A percentile compares a stretch with the other conserved stretches of the same genome.
These are phyloP conservation scores for Ptiloglossa arizonensis DNA, from an alignment of 1,140 invertebrate genomes.

Conservation along the genomic window DNA sequence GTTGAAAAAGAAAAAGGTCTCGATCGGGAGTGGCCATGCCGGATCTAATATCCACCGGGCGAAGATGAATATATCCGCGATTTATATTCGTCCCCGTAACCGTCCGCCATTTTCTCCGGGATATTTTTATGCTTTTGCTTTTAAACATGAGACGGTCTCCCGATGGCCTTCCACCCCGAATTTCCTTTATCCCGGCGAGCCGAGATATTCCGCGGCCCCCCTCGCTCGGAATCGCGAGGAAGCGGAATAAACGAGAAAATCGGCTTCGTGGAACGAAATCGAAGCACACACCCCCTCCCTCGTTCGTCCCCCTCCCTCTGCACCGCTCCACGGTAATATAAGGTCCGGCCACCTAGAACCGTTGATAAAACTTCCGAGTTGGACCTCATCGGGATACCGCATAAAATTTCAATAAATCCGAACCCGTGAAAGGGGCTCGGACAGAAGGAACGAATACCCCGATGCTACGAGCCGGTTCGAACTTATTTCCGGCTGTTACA, in stretches of 20 bases:
- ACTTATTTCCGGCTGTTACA: constrained; percentile 66
- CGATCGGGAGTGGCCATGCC: not conserved
- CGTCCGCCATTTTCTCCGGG: constrained; percentile 4
- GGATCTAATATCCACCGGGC: not conserved
- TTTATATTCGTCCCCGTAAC: constrained; percentile 17
- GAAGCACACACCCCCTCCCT: constrained; percentile 4
- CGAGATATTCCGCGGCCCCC: constrained; percentile 16
- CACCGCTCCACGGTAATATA: constrained; percentile 52
- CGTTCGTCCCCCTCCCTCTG: not conserved
- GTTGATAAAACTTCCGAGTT: constrained; percentile 67
- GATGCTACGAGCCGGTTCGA: constrained; percentile 63
- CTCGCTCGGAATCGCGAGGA: not conserved
- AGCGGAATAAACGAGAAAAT: constrained; percentile 52
- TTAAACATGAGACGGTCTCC: constrained; percentile 21
- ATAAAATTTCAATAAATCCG: constrained; percentile 73
- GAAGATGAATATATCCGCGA: not conserved
- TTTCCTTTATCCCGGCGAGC: constrained; percentile 23
- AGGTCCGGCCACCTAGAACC: constrained; percentile 43
- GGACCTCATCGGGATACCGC: constrained; percentile 66
- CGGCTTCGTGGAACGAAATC: constrained; percentile 46
- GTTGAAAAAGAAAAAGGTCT: not conserved
- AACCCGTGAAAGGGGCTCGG: constrained; percentile 26
- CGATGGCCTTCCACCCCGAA: not conserved
- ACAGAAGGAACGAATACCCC: constrained; percentile 62
- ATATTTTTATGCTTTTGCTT: constrained; percentile 15